Evolutionary conservation across 2,797 vertebrate species (phyloP), one percentile per base, ranked within the genome.

Genomic region (Cryptoblepharus egeriae): DNA sequence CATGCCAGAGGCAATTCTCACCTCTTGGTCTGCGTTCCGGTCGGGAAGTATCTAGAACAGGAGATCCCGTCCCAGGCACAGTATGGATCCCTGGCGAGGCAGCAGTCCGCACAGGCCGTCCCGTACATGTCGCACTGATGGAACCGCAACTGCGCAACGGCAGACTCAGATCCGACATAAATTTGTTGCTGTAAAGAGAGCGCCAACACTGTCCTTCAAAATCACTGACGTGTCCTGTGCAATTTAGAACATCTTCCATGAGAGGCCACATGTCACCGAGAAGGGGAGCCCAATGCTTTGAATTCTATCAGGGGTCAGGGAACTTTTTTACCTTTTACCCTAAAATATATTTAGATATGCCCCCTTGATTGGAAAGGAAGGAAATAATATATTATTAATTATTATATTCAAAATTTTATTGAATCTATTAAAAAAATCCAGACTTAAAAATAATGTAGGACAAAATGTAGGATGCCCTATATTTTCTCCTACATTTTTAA

Each of bases 21-120:
- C 98, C 98, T 98, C 92, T 99, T 99, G 1, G 97, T 95, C 87
- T 97, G 97, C 55, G 96, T 91, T 37, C 96, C 97, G 1, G 96
- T 95, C 24, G 97, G 97, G 86, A 96, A 98, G 87, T 97, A 99
- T 16, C 97, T 96, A 77, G 98, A 98, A 90, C 98, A 99, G 88
- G 98, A 97, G 80, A 97, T 93, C 0, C 98, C 98, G 6, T 99
- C 98, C 98, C 98, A 99, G 79, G 98, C 98, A 4, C 98, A 99
- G 93, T 99, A 99, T 0, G 98, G 98, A 87, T 99, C 98, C 88
- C 98, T 95, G 3, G 98, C 98, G 9, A 99, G 95, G 88, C 98
- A 99, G 91, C 98, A 99, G 88, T 99, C 98, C 0, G 98, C 97
- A 28, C 98, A 99, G 69, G 98, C 98, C 0, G 97, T 96, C 28